Conservation (phyloP, 1,140 invertebrate species). For the Saccostrea echinata region DNA sequence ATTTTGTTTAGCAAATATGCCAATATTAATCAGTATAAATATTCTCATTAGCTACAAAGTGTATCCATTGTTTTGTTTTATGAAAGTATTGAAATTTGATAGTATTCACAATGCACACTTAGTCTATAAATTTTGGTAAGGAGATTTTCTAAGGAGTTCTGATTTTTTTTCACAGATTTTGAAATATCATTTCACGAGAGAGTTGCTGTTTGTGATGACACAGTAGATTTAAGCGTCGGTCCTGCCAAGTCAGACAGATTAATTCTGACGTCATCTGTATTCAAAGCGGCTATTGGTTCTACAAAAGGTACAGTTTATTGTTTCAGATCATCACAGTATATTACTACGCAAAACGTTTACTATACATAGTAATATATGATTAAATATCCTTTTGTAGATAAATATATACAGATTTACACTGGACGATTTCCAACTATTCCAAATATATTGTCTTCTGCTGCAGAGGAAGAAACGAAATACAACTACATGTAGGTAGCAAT, state of each 20-base stretch:
- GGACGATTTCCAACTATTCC: constrained; percentile 49
- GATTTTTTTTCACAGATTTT: constrained; percentile 48
- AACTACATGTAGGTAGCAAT: not conserved
- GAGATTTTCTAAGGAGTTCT: too few species aligned
- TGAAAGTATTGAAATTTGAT: too few species aligned
- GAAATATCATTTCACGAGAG: constrained; percentile 53
- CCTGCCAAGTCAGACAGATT: constrained; percentile 26
- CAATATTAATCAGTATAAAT: too few species aligned
- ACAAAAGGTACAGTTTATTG: constrained; percentile 40
- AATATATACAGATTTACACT: constrained; percentile 47
- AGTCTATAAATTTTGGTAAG: too few species aligned
- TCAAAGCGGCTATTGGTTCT: constrained; percentile 44
- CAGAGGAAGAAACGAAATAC: constrained; percentile 24
- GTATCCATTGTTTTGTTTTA: too few species aligned
- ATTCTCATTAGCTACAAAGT: too few species aligned
- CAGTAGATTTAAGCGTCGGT: constrained; percentile 9
- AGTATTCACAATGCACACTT: too few species aligned
- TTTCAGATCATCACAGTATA: not conserved
- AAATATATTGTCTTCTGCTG: constrained; percentile 33
- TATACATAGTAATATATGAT: not conserved
- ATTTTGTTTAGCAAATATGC: too few species aligned
- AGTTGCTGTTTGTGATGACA: constrained; percentile 52
- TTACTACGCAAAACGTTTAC: not conserved
- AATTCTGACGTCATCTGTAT: constrained; percentile 51
- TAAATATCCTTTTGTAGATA: constrained; percentile 37